Percentiles rank a stretch among this genome's conserved stretches.
These are phyloP conservation scores for Nannoperca obscura DNA, from an alignment of 2,797 vertebrate genomes.

Conservation along the genomic window DNA sequence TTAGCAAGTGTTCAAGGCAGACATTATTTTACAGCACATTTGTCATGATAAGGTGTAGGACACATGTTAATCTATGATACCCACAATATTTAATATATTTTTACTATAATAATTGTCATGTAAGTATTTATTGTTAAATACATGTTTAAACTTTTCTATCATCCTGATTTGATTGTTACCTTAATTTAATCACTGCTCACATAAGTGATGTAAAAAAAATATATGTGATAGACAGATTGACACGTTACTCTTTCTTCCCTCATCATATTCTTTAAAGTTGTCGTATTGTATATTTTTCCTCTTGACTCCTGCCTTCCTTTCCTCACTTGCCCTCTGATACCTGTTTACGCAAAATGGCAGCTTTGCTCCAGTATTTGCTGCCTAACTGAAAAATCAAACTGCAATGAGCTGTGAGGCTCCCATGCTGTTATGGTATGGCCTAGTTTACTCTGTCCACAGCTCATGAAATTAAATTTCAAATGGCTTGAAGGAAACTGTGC, in stretches of 20 bases:
- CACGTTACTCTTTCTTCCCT: neutral
- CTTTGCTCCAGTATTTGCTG: conserved; percentile 54
- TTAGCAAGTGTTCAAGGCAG: no score
- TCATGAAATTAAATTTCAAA: conserved; percentile 49
- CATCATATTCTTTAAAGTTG: neutral
- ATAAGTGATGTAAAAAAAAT: neutral
- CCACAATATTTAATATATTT: no score
- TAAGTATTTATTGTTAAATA: neutral
- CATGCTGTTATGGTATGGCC: conserved; percentile 35
- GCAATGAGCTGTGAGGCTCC: conserved; percentile 44
- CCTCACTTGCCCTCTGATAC: conserved; percentile 16
- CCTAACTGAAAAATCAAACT: conserved; percentile 53
- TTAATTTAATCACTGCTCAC: neutral
- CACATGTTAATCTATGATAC: no score
- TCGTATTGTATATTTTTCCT: neutral
- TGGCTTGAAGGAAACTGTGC: conserved; percentile 28
- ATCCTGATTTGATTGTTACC: neutral
- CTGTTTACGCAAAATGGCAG: conserved; percentile 5
- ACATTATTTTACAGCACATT: no score
- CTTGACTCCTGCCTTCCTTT: conserved; percentile 6
- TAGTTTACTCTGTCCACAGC: conserved; percentile 49
- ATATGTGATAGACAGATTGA: neutral
- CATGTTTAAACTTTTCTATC: neutral
- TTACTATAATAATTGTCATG: neutral
- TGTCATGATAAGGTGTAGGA: no score